Evolutionary conservation across 2,888 invertebrate species (phyloP), one percentile per base, ranked within the genome.

Genomic region (Syrphus vitripennis): DNA sequence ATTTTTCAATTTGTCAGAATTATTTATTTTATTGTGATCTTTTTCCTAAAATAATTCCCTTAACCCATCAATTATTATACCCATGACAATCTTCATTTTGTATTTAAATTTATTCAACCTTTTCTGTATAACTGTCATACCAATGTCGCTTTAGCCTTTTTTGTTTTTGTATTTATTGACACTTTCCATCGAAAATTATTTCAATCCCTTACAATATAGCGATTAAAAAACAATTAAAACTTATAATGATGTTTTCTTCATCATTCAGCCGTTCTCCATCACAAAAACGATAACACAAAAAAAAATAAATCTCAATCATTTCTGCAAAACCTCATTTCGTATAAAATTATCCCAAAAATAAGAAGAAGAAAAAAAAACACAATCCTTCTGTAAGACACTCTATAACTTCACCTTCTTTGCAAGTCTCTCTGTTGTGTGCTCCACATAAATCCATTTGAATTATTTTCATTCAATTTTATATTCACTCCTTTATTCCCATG

Each of bases 151-250:
- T n/a, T n/a, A n/a, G n/a, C n/a, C 19, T 42, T 26, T 16, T 26
- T 26, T 16, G 24, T n/a, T n/a, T n/a, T n/a, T n/a, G n/a, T n/a
- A n/a, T n/a, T n/a, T n/a, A 63, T 63, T 63, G 63, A 63, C 40
- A 63, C 24, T 63, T 42, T 16, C 9, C n/a, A 26, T 12, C 5
- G 16, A 16, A 14, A 9, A 40, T 61, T 61, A 2, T 14, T 34
- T 19, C 7, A 9, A 40, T 37, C 37, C 19, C n/a, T n/a, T n/a
- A n/a, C n/a, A n/a, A n/a, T n/a, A 4, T 24, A 67, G n/a, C 24
- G 34, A 50, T 67, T 67, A 50, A 50, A 50, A 50, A 37, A 34
- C 67, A 50, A 67, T 50, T 50, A 67, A 67, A 63, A 37, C 21
- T 50, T 67, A 67, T 50, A 67, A 67, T 67, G n/a, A 50, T 50